Base-by-base conservation (phyloP, 2,888 invertebrate genomes). In the Ormyrus thymus region DNA sequence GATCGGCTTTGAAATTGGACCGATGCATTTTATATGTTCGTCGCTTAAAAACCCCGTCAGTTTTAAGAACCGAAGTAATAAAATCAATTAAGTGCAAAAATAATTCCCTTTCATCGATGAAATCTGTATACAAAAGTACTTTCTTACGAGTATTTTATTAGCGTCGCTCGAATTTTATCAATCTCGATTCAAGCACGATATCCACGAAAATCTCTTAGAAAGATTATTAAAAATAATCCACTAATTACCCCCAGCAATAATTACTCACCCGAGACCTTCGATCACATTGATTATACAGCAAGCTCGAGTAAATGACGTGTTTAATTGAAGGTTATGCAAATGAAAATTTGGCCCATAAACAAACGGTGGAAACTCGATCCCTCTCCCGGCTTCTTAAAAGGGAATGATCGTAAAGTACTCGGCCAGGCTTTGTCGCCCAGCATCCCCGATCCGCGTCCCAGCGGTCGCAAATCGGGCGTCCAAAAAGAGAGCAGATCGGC, bases 271-370 rank as follows among this genome's bases (percentile, higher is more conserved):
- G 45, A 50, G 11, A 6, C 8, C 50, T 50, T 0, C n/a, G 6
- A 29, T 29, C 15, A 29, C 29, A 58, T 55, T 3, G 43, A 7
- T 3, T 29, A 7, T 53, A 72, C 10, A 7, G 53, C 7, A 10
- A 15, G 46, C 11, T 6, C 58, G 58, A 50, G 65, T 48, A 50
- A 74, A 65, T 13, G 66, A 51, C n/a, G 46, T 50, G 13, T 48
- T 50, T 76, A 70, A 76, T 76, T 70, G 70, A 46, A 51, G 43
- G 70, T 50, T 61, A 43, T 29, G 48, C 55, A 70, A 70, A 76
- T 64, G 59, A 59, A 71, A 71, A 71, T 50, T 10, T 29, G 51
- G 46, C 13, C 46, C 65, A 15, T 77, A 55, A 65, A 64, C 13
- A 50, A 29, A 50, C 43, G 56, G 1, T 13, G 56, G 29, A 4